phyloP scores from a whole-genome alignment of 2,888 invertebrate genomes.

The Clanis bilineata region DNA sequence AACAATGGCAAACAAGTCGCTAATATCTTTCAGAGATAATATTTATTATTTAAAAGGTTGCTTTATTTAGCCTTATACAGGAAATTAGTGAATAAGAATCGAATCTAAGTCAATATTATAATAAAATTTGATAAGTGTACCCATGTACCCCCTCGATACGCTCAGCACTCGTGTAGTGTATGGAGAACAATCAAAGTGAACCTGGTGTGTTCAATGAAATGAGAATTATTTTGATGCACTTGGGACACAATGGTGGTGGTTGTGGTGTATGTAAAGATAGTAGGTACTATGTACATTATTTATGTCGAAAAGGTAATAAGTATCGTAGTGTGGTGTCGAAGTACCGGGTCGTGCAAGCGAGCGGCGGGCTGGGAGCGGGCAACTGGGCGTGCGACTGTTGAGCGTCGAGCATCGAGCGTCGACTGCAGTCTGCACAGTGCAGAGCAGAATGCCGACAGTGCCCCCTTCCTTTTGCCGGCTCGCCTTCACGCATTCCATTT shows the following conservation, averaged over 20 bases:
- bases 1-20: slow-evolving; percentile 16
- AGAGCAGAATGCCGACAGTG: not conserved
- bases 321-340: slow-evolving; percentile 30
- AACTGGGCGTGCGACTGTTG: slow-evolving; percentile 14
- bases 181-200: slow-evolving; percentile 15
- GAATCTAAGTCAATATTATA: slow-evolving; percentile 11
- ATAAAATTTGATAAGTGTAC: slow-evolving; percentile 22
- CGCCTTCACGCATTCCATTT: slow-evolving; percentile 32
- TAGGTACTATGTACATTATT: too few species aligned
- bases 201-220: slow-evolving; percentile 38
- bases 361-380: slow-evolving; percentile 15
- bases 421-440: not conserved
- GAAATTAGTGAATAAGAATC: slow-evolving; percentile 14
- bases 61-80: not conserved
- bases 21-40: not conserved
- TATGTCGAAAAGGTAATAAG: slow-evolving; percentile 28
- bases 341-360: slow-evolving; percentile 27
- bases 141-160: slow-evolving; percentile 27
- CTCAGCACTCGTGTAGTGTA: slow-evolving; percentile 33
- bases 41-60: not conserved
- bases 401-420: not conserved
- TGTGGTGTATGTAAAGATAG: not conserved
- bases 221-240: slow-evolving; percentile 60
- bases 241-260: slow-evolving; percentile 42
- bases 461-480: slow-evolving; percentile 13